A percentile compares a stretch with the other conserved stretches of the same genome.
phyloP scores from a whole-genome alignment of 2,113 vertebrate genomes.

The Stegastes partitus region DNA sequence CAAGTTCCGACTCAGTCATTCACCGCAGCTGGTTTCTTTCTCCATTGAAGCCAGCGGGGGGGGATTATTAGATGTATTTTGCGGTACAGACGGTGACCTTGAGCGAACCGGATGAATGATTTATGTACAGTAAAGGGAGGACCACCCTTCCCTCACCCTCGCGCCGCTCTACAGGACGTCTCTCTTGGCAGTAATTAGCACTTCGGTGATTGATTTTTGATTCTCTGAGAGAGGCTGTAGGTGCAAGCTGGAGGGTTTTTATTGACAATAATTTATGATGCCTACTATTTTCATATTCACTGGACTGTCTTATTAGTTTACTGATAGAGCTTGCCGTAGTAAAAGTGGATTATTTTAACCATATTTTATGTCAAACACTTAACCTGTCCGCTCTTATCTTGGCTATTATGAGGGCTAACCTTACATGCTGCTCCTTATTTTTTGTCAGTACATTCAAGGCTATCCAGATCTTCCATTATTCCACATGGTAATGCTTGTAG shows the following conservation, averaged over 20 bases:
- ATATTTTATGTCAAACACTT: too few relatives aligned
- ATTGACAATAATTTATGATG: constrained; percentile 43
- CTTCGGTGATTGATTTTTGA: constrained; percentile 53
- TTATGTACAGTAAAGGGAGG: constrained; percentile 39
- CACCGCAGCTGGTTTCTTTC: background rate
- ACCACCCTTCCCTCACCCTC: background rate
- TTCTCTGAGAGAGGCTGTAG: constrained; percentile 26
- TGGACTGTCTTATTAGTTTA: constrained; percentile 42
- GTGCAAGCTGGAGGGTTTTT: constrained; percentile 35
- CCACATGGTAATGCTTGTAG: too few relatives aligned
- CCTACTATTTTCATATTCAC: constrained; percentile 33
- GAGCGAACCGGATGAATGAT: constrained; percentile 53
- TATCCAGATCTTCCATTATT: too few relatives aligned
- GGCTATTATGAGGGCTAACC: too few relatives aligned
- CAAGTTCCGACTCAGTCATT: constrained; percentile 4
- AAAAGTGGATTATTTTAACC: constrained; percentile 19
- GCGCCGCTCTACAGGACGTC: constrained; percentile 1
- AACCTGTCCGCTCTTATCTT: too few relatives aligned
- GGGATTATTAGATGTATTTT: constrained; percentile 38
- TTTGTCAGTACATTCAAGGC: too few relatives aligned
- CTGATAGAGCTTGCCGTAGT: constrained; percentile 1
- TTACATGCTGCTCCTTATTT: too few relatives aligned
- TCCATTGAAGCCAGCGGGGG: constrained; percentile 16
- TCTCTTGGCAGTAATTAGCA: constrained; percentile 63
- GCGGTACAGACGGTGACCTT: constrained; percentile 42